Evolutionary conservation across 1,140 invertebrate species (phyloP).

Genomic region (Zaprionus gabonicus): DNA sequence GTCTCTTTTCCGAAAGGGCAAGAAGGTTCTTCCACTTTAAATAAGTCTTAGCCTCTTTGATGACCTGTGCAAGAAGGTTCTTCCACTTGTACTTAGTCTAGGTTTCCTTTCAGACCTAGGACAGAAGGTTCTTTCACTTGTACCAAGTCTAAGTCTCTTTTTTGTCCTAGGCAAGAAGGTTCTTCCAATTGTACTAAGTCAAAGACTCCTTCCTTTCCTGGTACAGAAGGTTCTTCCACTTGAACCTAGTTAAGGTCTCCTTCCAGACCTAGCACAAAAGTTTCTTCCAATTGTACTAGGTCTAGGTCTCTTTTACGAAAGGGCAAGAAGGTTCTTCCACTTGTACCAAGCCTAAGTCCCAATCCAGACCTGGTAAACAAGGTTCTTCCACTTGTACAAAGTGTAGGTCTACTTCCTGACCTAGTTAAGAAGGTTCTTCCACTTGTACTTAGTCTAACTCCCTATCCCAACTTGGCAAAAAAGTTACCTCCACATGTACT

Average conservation of each 20-base stretch:
- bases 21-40: no score
- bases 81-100: neutral
- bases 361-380: no score
- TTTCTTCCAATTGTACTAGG: no score
- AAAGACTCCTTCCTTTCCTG: no score
- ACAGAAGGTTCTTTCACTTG: no score
- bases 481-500: neutral
- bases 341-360: neutral
- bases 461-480: no score
- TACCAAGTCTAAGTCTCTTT: neutral
- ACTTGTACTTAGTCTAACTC: no score
- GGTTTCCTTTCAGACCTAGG: no score
- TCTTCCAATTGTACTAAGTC: neutral
- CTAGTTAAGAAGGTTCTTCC: neutral
- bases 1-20: no score
- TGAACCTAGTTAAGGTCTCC: neutral
- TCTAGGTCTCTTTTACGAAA: no score
- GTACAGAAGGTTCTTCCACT: neutral
- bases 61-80: no score
- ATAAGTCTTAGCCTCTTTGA: neutral
- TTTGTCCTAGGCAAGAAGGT: fast-evolving
- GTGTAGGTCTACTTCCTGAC: neutral
- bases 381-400: neutral
- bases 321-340: neutral
- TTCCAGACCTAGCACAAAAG: no score